phyloP scores from a whole-genome alignment of 2,888 invertebrate genomes.

The Brenthis hecate region DNA sequence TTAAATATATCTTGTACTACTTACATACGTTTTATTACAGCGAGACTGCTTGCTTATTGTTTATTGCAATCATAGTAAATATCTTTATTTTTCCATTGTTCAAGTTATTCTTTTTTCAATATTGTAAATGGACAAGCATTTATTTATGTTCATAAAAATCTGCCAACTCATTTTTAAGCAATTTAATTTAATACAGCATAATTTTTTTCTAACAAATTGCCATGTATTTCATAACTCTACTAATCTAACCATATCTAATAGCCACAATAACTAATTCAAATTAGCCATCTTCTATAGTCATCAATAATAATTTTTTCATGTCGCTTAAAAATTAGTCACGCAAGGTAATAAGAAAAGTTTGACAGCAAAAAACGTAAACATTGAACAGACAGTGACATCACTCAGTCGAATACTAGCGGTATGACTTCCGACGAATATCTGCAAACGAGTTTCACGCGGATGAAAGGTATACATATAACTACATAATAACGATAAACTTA shows the following conservation, averaged over 20 bases:
- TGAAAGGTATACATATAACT: background rate
- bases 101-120: too few relatives aligned
- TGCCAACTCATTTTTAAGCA: too few relatives aligned
- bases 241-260: constrained; percentile 7
- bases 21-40: too few relatives aligned
- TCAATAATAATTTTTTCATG: constrained; percentile 13
- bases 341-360: constrained; percentile 30
- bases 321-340: constrained; percentile 28
- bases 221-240: background rate
- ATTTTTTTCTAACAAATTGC: too few relatives aligned
- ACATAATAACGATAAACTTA: background rate
- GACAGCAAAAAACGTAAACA: constrained; percentile 37
- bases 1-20: too few relatives aligned
- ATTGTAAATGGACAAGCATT: too few relatives aligned
- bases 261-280: constrained; percentile 4
- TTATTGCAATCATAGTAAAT: too few relatives aligned
- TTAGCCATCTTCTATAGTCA: constrained; percentile 3
- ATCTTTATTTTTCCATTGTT: too few relatives aligned
- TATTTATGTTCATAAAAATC: too few relatives aligned
- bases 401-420: constrained; percentile 20
- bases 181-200: too few relatives aligned
- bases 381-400: constrained; percentile 34
- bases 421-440: constrained; percentile 24
- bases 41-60: too few relatives aligned
- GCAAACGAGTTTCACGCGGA: constrained; percentile 29